Evolutionary conservation across 2,888 invertebrate species (phyloP).

Genomic region (Drosophila kambysellisi): DNA sequence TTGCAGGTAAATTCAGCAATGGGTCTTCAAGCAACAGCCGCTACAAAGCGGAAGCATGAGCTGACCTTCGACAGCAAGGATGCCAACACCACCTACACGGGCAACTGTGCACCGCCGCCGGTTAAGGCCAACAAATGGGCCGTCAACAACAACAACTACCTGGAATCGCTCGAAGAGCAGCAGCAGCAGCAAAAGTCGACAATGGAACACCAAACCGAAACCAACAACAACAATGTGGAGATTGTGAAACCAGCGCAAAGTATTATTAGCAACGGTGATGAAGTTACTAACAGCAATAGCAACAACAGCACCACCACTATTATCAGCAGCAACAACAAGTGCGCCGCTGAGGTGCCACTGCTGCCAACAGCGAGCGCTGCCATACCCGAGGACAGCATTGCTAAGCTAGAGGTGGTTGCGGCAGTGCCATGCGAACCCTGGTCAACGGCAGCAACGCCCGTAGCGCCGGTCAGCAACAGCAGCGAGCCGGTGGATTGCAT

Average conservation of each 20-base stretch:
- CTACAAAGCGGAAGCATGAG: slow-evolving; percentile 90
- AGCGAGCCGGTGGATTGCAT: slow-evolving; percentile 86
- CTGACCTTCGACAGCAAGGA: slow-evolving; percentile 85
- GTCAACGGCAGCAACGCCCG: slow-evolving; percentile 67
- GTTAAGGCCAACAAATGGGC: slow-evolving; percentile 87
- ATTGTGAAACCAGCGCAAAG: slow-evolving; percentile 57
- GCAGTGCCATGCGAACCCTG: slow-evolving; percentile 83
- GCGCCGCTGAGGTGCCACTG: slow-evolving; percentile 74
- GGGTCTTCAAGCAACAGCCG: slow-evolving; percentile 90
- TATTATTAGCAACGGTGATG: slow-evolving; percentile 77
- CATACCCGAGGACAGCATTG: slow-evolving; percentile 84
- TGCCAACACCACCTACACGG: slow-evolving; percentile 85
- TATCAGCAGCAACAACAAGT: slow-evolving; percentile 35
- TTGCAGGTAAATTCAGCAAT: slow-evolving; percentile 88
- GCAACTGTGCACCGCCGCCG: slow-evolving; percentile 86
- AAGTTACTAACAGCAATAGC: slow-evolving; percentile 70
- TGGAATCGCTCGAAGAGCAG: slow-evolving; percentile 79
- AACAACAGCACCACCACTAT: slow-evolving; percentile 9
- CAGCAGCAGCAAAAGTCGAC: slow-evolving; percentile 44
- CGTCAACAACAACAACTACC: slow-evolving; percentile 83
- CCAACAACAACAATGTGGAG: slow-evolving; percentile 63
- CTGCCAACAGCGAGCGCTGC: slow-evolving; percentile 80
- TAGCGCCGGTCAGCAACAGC: slow-evolving; percentile 41
- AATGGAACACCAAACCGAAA: slow-evolving; percentile 46
- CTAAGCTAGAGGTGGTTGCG: slow-evolving; percentile 85